Conservation (phyloP, 2,888 invertebrate genomes). For the Exephanes ischioxanthus region DNA sequence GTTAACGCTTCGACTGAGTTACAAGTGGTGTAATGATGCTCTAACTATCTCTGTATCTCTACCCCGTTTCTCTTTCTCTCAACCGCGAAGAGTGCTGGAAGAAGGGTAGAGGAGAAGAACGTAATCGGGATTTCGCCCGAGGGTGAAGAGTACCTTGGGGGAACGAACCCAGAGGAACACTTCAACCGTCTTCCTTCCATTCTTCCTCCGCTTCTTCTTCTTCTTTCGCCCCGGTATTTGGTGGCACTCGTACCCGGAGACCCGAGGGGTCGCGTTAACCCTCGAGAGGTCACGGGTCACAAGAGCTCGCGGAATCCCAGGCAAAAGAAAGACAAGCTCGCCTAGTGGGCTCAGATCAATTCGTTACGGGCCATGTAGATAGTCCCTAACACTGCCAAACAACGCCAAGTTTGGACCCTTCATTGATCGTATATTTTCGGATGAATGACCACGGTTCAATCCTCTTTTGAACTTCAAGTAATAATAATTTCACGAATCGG, state of each 20-base stretch:
- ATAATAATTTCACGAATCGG: too few species aligned
- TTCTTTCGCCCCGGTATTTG: conserved; percentile 16
- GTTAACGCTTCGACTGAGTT: conserved; percentile 33
- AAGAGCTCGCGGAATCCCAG: conserved; percentile 21
- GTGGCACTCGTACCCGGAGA: conserved; percentile 13
- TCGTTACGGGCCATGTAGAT: conserved; percentile 17
- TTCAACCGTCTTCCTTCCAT: conserved; percentile 45
- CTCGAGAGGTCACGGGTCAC: conserved; percentile 61
- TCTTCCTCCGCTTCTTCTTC: conserved; percentile 31
- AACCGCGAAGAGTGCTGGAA: conserved; percentile 24
- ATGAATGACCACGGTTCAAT: background rate
- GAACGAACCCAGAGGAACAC: conserved; percentile 63
- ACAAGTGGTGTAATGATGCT: conserved; percentile 49
- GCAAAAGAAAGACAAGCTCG: conserved; percentile 13
- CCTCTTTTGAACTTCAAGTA: too few species aligned
- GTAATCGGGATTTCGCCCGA: conserved; percentile 60
- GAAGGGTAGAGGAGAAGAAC: conserved; percentile 39
- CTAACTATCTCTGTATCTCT: conserved; percentile 36
- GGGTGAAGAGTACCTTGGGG: conserved; percentile 61
- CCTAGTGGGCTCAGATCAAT: conserved; percentile 21
- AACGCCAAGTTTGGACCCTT: background rate
- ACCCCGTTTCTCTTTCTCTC: conserved; percentile 42
- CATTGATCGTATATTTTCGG: background rate
- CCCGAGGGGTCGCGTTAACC: conserved; percentile 53
- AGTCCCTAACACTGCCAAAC: conserved; percentile 3